phyloP scores from a whole-genome alignment of 2,888 invertebrate genomes.

The Mythimna lalbum region DNA sequence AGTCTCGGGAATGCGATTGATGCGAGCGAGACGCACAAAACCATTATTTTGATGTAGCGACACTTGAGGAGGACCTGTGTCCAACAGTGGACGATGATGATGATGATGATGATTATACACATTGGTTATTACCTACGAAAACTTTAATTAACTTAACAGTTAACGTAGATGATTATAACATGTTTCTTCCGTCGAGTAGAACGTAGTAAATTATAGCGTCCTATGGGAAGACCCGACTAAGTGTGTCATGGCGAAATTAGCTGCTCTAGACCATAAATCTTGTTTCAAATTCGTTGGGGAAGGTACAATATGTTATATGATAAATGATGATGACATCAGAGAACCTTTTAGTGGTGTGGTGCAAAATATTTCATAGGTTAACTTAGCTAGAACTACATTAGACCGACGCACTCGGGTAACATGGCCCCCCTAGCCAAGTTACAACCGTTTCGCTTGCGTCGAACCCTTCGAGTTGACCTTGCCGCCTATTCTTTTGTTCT shows the following conservation, averaged over 20 bases:
- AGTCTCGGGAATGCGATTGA: too few relatives aligned
- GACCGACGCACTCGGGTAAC: too few relatives aligned
- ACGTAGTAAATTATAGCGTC: conserved; percentile 1
- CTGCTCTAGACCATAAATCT: background rate
- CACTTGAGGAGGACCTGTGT: too few relatives aligned
- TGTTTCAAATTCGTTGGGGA: background rate
- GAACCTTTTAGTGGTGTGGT: background rate
- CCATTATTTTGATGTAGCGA: too few relatives aligned
- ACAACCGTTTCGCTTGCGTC: too few relatives aligned
- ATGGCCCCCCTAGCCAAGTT: too few relatives aligned
- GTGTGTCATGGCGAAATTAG: conserved; percentile 2
- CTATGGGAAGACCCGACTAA: conserved; percentile 3
- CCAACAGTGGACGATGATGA: background rate
- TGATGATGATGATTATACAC: background rate
- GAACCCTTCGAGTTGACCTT: too few relatives aligned
- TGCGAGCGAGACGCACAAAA: too few relatives aligned
- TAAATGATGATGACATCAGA: conserved; percentile 1
- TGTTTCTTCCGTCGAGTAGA: background rate
- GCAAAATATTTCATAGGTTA: background rate
- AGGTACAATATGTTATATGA: background rate
- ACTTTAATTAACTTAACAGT: background rate
- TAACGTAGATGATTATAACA: background rate
- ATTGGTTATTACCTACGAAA: background rate
- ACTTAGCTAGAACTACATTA: background rate
- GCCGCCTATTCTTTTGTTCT: too few relatives aligned